Base-by-base conservation (phyloP, 2,888 invertebrate genomes). In the Mythimna vitellina region DNA sequence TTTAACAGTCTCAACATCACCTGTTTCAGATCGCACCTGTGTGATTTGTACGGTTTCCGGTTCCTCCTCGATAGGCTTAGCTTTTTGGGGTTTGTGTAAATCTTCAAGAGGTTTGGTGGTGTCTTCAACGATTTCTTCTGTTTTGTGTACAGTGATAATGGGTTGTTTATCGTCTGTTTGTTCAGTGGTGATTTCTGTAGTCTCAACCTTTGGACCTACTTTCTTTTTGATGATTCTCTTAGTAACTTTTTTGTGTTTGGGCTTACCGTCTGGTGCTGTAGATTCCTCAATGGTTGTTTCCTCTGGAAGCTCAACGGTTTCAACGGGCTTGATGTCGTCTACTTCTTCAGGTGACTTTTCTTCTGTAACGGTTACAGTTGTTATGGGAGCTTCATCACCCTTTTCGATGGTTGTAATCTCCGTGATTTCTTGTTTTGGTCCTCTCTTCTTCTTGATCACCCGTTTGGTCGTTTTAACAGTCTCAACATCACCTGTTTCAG, bases 371-470 rank as follows among this genome's bases (percentile, higher is more conserved):
- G 61, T 69, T 0, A 57, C 69, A 3, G 66, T 81, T 12, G 67
- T 88, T 1, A 88, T 70, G 0, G 87, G 86, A 0, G 75, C 81
- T 71, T 91, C 84, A 49, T 88, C 87, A 51, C 86, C 89, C 64
- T 89, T 65, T 89, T 91, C 89, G 1, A 90, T 85, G 0, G 75
- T 73, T 4, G 72, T 77, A 1, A 75, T 80, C 35, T 78, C 80
- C 0, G 76, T 92, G 4, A 93, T 78, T 70, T 93, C 84, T 92
- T 92, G 35, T 91, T 91, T 80, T 89, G 88, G 54, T 92, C 90
- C 77, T 82, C 78, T 78, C 91, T 88, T 73, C 90, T 90, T 95
- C 81, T 94, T 96, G 85, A 89, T 22, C 0, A 91, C 83, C 6
- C 90, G 86, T 51, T 87, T 90, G 0, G 87, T 84, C 0, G 85